Evolutionary conservation across 2,113 vertebrate genomes (phyloP).

Genomic region (Papio anubis): DNA sequence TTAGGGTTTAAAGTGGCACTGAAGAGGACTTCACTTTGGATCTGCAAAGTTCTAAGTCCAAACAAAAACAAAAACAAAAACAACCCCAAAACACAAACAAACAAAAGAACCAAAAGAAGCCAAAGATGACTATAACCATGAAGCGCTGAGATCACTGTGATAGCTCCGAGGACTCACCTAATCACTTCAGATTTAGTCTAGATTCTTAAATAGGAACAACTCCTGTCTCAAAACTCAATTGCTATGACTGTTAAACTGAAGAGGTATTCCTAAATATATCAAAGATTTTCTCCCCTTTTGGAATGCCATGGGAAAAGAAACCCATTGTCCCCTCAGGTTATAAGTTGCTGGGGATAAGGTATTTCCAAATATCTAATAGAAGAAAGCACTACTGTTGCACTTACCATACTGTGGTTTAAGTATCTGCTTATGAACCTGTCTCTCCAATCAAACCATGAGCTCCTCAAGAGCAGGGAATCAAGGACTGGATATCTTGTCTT

Average conservation of each 20-base stretch:
- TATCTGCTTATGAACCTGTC: slow-evolving; percentile 32
- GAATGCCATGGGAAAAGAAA: not conserved
- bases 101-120: not conserved
- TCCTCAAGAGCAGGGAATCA: slow-evolving; percentile 23
- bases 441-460: not conserved
- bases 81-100: not conserved
- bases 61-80: not conserved
- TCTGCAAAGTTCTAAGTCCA: not conserved
- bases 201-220: not conserved
- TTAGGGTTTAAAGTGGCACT: not conserved
- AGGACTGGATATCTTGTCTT: not conserved
- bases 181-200: slow-evolving; percentile 1
- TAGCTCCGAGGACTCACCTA: not conserved
- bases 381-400: not conserved
- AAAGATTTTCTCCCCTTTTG: not conserved
- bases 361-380: not conserved
- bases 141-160: not conserved
- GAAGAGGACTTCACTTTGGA: not conserved
- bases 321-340: not conserved
- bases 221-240: slow-evolving; percentile 20
- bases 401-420: not conserved
- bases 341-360: not conserved
- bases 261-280: not conserved
- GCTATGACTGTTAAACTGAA: not conserved
- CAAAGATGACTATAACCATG: not conserved